Evolutionary conservation across 2,113 vertebrate genomes (phyloP).

Genomic region (Pluvianellus socialis): DNA sequence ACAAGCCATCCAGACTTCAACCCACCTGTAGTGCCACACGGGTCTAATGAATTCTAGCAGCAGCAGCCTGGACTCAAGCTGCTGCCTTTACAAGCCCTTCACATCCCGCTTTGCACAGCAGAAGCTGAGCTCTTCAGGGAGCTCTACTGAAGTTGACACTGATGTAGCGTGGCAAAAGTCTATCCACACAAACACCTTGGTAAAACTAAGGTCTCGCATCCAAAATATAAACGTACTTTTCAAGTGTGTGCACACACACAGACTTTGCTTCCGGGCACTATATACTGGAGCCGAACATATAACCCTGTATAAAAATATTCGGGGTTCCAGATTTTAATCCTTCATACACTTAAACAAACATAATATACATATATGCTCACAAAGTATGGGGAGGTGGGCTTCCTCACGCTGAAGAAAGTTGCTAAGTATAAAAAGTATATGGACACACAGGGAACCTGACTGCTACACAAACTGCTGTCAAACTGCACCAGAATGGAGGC

Average conservation of each 20-base stretch:
- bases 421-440: neutral
- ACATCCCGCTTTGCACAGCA: neutral
- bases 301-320: neutral
- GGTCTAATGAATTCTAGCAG: neutral
- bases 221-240: neutral
- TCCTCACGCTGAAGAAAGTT: neutral
- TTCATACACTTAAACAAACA: neutral
- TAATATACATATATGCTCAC: neutral
- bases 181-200: neutral
- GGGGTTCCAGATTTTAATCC: neutral
- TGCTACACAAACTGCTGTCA: neutral
- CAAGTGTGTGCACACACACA: accelerated
- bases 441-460: neutral
- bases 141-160: neutral
- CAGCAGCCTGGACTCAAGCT: neutral
- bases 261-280: neutral
- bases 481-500: neutral
- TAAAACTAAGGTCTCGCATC: neutral
- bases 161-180: neutral
- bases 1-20: neutral
- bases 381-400: neutral
- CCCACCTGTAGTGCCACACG: neutral
- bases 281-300: neutral
- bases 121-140: neutral
- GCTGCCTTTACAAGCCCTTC: neutral